These are phyloP conservation scores for Drosophila burlai DNA, from an alignment of 1,140 invertebrate species.

Conservation along the genomic window DNA sequence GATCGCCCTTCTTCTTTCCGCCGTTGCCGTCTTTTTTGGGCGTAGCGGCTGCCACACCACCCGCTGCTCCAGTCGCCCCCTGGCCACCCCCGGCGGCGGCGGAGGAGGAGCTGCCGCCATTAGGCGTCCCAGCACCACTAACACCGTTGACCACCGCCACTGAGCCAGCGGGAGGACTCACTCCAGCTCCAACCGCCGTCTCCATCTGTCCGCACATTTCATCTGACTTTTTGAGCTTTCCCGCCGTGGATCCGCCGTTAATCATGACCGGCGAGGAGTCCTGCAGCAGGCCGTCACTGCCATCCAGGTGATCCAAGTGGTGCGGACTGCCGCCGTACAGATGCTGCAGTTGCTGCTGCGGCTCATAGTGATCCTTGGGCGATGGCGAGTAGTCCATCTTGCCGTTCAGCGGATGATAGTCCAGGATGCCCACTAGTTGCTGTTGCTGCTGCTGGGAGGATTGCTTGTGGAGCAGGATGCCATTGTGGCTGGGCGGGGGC, in stretches of 20 bases:
- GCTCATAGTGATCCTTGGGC: conserved; percentile 76
- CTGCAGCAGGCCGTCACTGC: conserved; percentile 61
- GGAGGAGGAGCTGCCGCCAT: conserved; percentile 42
- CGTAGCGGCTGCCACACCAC: conserved; percentile 37
- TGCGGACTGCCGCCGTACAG: conserved; percentile 75
- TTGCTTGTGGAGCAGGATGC: conserved; percentile 71
- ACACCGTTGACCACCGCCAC: conserved; percentile 31
- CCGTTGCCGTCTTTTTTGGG: conserved; percentile 87
- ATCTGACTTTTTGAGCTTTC: conserved; percentile 74
- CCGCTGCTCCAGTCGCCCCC: conserved; percentile 26
- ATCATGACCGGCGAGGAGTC: conserved; percentile 49
- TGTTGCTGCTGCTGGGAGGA: conserved; percentile 64
- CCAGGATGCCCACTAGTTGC: conserved; percentile 71
- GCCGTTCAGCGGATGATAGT: conserved; percentile 74
- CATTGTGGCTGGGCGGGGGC: conserved; percentile 69
- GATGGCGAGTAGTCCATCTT: conserved; percentile 83
- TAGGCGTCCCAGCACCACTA: conserved; percentile 31
- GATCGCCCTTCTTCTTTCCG: conserved; percentile 93
- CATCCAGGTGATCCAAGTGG: conserved; percentile 54
- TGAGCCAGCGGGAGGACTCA: conserved; percentile 15
- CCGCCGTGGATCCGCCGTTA: conserved; percentile 38
- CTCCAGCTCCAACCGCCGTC: conserved; percentile 14
- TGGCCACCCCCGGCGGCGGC: conserved; percentile 8
- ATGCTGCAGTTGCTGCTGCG: conserved; percentile 70
- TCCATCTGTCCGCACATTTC: conserved; percentile 70